Base-by-base conservation (phyloP, 2,888 invertebrate genomes). In the Ametastegia equiseti region DNA sequence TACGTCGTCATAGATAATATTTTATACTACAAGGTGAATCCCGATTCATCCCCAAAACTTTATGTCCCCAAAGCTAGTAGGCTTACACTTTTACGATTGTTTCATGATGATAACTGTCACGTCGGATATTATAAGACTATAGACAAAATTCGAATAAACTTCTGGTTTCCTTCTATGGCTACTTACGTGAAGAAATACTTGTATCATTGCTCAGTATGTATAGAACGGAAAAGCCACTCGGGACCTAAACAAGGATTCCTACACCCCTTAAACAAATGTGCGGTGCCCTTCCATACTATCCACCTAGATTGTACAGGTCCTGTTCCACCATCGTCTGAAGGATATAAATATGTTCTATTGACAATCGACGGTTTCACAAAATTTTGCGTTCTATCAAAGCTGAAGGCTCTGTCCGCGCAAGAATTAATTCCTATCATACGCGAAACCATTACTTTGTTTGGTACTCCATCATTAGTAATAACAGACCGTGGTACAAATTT, bases 101-200 rank as follows among this genome's bases (percentile, higher is more conserved):
- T n/a, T n/a, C n/a, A n/a, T n/a, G n/a, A n/a, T n/a, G n/a, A n/a
- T n/a, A n/a, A n/a, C n/a, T 33, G 84, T 60, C 84, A 85, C 71
- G 79, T 87, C 27, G 86, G 85, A 33, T 19, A 57, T n/a, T 84
- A 86, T 1, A 87, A 87, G 80, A 86, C 86, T 7, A 65, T 75
- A 39, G 83, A 82, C 27, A 84, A 83, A 4, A 87, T 88, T 27
- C 6, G 19, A 6, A 30, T 83, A 57, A 83, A 88, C 67, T 88
- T 87, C 81, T 88, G 86, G 86, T 88, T 87, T 82, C 86, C 86
- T 6, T 78, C 82, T 2, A 82, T 87, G 83, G 78, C 84, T 75
- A 80, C 81, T n/a, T 88, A 86, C 80, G 81, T 86, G 9, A 85
- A 83, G 67, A 81, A 81, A 36, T 88, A 88, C 63, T 57, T 86